Conservation (phyloP, 2,797 vertebrate species). For the Telmatherina bonti region DNA sequence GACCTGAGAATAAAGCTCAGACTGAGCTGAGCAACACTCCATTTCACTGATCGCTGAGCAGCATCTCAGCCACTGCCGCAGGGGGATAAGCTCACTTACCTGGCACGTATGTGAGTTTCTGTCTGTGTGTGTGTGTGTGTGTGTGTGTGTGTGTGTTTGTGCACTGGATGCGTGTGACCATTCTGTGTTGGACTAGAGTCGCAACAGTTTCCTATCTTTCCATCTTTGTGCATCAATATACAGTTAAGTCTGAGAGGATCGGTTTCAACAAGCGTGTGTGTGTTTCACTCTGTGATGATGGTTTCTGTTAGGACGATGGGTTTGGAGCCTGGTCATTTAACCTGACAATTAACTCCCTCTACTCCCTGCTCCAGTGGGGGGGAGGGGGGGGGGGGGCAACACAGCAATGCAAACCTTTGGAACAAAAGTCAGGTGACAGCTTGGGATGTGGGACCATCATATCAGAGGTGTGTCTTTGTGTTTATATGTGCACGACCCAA, state of each 20-base stretch:
- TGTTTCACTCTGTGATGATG: slow-evolving; percentile 48
- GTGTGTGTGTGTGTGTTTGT: slow-evolving; percentile 29
- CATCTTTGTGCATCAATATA: slow-evolving; percentile 6
- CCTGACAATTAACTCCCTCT: slow-evolving; percentile 86
- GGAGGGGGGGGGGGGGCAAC: slow-evolving; percentile 67
- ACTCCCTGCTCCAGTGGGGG: slow-evolving; percentile 71
- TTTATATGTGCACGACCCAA: not conserved
- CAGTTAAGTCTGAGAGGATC: not conserved
- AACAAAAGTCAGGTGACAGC: slow-evolving; percentile 68
- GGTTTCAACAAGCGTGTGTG: slow-evolving; percentile 45
- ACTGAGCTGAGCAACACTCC: slow-evolving; percentile 69
- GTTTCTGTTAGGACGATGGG: slow-evolving; percentile 63
- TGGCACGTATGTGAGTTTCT: slow-evolving; percentile 51
- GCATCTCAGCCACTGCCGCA: slow-evolving; percentile 64
- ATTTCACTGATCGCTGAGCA: slow-evolving; percentile 82
- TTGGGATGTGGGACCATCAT: slow-evolving; percentile 9
- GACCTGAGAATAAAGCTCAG: slow-evolving; percentile 69
- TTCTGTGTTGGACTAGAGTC: slow-evolving; percentile 15
- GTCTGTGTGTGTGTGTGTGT: slow-evolving; percentile 41
- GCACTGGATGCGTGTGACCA: slow-evolving; percentile 7
- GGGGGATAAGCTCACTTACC: slow-evolving; percentile 75
- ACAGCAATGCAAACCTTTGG: slow-evolving; percentile 57
- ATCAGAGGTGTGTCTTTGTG: slow-evolving; percentile 1
- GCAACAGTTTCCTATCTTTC: slow-evolving; percentile 16
- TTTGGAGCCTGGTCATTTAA: slow-evolving; percentile 86